These are phyloP conservation scores for Ailurus styani DNA, from an alignment of 2,113 vertebrate genomes.

Conservation along the genomic window DNA sequence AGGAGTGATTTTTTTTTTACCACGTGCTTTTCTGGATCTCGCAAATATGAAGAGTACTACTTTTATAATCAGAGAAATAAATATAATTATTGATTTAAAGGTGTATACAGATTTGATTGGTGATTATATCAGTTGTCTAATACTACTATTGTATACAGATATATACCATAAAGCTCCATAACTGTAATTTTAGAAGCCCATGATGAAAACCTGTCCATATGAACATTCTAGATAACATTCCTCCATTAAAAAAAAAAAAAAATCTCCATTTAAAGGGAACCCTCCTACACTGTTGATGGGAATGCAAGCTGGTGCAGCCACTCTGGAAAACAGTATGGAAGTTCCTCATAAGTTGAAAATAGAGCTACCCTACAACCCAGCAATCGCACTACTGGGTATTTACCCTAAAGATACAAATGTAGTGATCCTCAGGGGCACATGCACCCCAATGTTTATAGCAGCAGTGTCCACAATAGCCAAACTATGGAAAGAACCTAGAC, in stretches of 20 bases:
- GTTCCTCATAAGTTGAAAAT: too few species aligned
- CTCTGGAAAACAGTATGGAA: too few species aligned
- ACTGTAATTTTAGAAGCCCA: neutral
- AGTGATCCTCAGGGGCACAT: too few species aligned
- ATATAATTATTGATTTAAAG: slow-evolving; percentile 6
- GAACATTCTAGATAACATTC: neutral
- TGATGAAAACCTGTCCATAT: neutral
- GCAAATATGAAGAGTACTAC: neutral
- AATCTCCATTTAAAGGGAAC: neutral
- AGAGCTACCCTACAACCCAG: too few species aligned
- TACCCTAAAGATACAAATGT: too few species aligned
- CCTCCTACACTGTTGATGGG: too few species aligned
- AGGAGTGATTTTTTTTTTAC: neutral
- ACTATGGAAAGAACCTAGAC: too few species aligned
- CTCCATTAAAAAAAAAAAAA: neutral
- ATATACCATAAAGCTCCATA: neutral
- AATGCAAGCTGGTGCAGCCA: too few species aligned
- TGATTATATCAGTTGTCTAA: neutral
- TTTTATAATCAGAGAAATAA: slow-evolving; percentile 28
- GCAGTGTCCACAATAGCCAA: too few species aligned
- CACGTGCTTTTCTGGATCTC: slow-evolving; percentile 12
- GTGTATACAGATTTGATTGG: neutral
- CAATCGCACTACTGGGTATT: too few species aligned
- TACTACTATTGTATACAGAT: neutral
- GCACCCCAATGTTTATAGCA: too few species aligned